phyloP scores from a whole-genome alignment of 1,140 invertebrate species.

The Anastatus disparis region DNA sequence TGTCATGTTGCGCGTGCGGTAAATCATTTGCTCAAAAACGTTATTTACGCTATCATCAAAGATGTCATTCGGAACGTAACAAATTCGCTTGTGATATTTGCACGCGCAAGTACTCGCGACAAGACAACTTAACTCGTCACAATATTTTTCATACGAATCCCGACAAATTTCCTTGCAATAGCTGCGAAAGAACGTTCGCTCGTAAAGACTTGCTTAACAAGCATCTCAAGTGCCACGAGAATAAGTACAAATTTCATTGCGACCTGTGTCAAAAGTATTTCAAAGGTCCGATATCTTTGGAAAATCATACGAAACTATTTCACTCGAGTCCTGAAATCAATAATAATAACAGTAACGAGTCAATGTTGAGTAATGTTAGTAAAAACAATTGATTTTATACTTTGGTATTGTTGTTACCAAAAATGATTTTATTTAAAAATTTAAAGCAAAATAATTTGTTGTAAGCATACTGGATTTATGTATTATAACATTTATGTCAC shows the following conservation, averaged over 20 bases:
- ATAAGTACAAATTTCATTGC: constrained; percentile 54
- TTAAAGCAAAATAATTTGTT: too few relatives aligned
- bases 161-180: constrained; percentile 57
- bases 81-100: constrained; percentile 60
- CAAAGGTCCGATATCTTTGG: constrained; percentile 51
- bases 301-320: constrained; percentile 50
- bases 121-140: constrained; percentile 60
- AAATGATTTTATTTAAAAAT: too few relatives aligned
- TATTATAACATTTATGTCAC: too few relatives aligned
- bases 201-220: constrained; percentile 60
- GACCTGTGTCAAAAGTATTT: constrained; percentile 56
- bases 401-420: too few relatives aligned
- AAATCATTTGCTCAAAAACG: constrained; percentile 58
- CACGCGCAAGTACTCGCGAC: constrained; percentile 56
- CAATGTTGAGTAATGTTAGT: not conserved
- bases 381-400: too few relatives aligned
- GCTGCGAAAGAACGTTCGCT: constrained; percentile 57
- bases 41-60: constrained; percentile 57
- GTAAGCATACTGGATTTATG: too few relatives aligned
- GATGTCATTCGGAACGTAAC: constrained; percentile 54
- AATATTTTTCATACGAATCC: constrained; percentile 61
- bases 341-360: too few relatives aligned
- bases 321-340: constrained; percentile 35
- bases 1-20: constrained; percentile 56
- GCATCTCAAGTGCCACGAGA: constrained; percentile 58